Percentiles rank a stretch among this genome's conserved stretches.
Evolutionary conservation across 2,113 vertebrate species (phyloP).

Genomic region (Calonectris borealis): DNA sequence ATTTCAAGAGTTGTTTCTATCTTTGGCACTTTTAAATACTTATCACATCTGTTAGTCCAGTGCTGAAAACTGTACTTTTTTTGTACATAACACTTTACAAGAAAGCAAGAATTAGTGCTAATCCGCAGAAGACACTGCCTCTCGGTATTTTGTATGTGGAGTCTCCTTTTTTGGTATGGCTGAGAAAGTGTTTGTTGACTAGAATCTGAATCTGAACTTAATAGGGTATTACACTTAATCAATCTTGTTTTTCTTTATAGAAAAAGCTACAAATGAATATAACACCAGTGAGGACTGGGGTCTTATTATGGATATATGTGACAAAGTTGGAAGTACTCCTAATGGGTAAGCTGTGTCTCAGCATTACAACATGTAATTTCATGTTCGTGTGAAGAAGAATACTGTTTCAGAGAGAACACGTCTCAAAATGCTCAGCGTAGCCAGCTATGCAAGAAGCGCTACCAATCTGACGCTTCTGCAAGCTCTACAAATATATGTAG

Average conservation of each 20-base stretch:
- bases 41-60: not conserved
- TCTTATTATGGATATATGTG: slow-evolving; percentile 97
- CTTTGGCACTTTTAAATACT: not conserved
- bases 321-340: slow-evolving; percentile 88
- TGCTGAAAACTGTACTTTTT: not conserved
- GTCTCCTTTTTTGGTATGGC: not conserved
- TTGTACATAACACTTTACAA: not conserved
- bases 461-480: not conserved
- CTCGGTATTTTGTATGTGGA: not conserved
- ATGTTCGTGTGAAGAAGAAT: too few species aligned
- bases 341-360: slow-evolving; percentile 82
- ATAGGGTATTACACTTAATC: not conserved
- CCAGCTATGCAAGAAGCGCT: not conserved
- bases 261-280: slow-evolving; percentile 94
- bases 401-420: fast-evolving
- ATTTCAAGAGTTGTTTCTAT: not conserved
- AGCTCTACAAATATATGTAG: fast-evolving
- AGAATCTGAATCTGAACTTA: not conserved
- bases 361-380: not conserved
- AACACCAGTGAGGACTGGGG: slow-evolving; percentile 95
- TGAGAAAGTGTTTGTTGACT: not conserved
- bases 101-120: not conserved
- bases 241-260: slow-evolving; percentile 66
- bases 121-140: not conserved
- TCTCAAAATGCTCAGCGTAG: not conserved